phyloP scores from a whole-genome alignment of 2,888 invertebrate genomes.

The Athalia rosae region DNA sequence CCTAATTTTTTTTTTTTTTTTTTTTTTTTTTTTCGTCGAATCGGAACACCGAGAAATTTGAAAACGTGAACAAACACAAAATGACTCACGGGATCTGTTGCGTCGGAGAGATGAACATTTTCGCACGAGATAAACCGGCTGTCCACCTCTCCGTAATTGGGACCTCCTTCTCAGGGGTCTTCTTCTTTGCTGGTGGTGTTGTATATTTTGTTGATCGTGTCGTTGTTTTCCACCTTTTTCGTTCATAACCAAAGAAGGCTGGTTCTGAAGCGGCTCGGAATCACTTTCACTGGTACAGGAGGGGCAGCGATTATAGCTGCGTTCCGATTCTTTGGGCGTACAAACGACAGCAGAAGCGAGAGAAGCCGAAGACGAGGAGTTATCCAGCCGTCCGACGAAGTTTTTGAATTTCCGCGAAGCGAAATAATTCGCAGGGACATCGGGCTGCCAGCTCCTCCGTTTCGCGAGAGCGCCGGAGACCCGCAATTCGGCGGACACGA shows the following conservation, averaged over 20 bases:
- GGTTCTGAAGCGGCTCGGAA: not conserved
- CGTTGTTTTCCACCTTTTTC: slow-evolving; percentile 33
- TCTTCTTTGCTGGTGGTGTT: slow-evolving; percentile 52
- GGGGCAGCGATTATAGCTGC: slow-evolving; percentile 5
- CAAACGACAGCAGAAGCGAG: not conserved
- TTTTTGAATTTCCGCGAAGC: slow-evolving; percentile 68
- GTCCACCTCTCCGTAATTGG: slow-evolving; percentile 64
- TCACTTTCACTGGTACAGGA: slow-evolving; percentile 39
- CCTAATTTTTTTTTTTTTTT: no score
- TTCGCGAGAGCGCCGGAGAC: slow-evolving; percentile 59
- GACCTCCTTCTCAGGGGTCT: slow-evolving; percentile 69
- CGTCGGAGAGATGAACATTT: slow-evolving; percentile 69
- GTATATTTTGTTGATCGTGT: slow-evolving; percentile 5
- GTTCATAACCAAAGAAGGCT: slow-evolving; percentile 27
- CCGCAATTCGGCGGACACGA: slow-evolving; percentile 66
- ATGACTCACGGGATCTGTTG: slow-evolving; percentile 67
- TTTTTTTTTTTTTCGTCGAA: no score
- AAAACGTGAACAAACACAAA: not conserved
- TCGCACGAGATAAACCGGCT: slow-evolving; percentile 70
- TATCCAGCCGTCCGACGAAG: slow-evolving; percentile 60
- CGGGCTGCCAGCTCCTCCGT: slow-evolving; percentile 59
- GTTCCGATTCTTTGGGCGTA: slow-evolving; percentile 35
- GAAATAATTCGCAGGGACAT: slow-evolving; percentile 62
- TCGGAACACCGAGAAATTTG: no score
- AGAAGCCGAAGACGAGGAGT: not conserved